Evolutionary conservation across 2,113 vertebrate species (phyloP).

Genomic region (Rhinopithecus roxellana): DNA sequence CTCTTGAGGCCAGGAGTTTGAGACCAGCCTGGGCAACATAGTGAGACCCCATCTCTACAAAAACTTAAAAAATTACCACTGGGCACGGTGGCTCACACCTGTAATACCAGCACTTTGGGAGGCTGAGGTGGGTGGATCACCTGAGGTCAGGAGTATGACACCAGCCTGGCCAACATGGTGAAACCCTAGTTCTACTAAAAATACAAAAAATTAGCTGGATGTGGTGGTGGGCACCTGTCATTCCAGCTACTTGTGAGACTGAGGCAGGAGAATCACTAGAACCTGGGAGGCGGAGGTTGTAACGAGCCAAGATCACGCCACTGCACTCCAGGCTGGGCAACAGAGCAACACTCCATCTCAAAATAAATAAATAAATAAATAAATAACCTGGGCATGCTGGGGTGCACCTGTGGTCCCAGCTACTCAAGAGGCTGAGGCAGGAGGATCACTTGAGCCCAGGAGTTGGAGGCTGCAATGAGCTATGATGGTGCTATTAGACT

Average conservation of each 20-base stretch:
- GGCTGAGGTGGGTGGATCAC: not conserved
- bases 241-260: no score
- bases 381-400: not conserved
- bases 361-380: no score
- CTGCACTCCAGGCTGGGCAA: no score
- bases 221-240: no score
- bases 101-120: not conserved
- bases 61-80: not conserved
- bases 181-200: no score
- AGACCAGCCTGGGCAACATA: not conserved
- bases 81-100: fast-evolving
- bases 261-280: no score
- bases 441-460: not conserved
- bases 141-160: not conserved
- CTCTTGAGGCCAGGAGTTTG: not conserved
- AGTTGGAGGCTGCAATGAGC: not conserved
- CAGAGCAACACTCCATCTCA: no score
- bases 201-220: no score
- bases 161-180: no score
- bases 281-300: no score
- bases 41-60: not conserved
- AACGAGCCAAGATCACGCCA: no score
- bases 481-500: not conserved
- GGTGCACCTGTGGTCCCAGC: not conserved
- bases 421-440: not conserved